These are phyloP conservation scores for Asarcornis scutulata DNA, from an alignment of 2,113 vertebrate genomes.

Conservation along the genomic window DNA sequence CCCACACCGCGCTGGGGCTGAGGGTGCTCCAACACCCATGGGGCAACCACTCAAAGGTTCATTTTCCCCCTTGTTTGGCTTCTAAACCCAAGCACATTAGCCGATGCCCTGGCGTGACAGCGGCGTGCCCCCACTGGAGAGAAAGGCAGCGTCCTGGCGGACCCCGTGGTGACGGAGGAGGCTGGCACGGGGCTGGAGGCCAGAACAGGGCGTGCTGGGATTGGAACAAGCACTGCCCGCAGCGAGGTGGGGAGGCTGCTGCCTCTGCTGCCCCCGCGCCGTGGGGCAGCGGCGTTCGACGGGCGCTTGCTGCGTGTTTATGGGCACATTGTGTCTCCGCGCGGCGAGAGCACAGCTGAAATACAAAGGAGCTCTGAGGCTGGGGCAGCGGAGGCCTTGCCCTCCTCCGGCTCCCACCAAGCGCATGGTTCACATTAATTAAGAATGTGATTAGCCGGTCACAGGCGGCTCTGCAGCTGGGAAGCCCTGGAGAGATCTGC, in stretches of 20 bases:
- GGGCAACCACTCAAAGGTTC: not conserved
- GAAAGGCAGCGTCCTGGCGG: not conserved
- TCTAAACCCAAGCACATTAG: not conserved
- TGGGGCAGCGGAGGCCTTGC: not conserved
- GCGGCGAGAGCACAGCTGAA: not conserved
- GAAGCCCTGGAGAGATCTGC: not conserved
- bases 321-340: not conserved
- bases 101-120: not conserved
- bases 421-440: constrained; percentile 17
- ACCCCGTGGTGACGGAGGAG: not conserved
- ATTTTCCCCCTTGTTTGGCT: not conserved
- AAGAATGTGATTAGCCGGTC: not conserved
- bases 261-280: not conserved
- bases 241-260: not conserved
- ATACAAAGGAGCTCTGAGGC: not conserved
- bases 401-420: not conserved
- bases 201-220: not conserved
- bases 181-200: not conserved
- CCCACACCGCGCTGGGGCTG: rapidly evolving
- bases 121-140: rapidly evolving
- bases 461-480: not conserved
- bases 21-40: rapidly evolving
- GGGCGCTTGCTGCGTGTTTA: not conserved
- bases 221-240: rapidly evolving
- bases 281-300: not conserved